Conservation (phyloP, 2,797 vertebrate genomes). For the Parotocinclus haroldoi region DNA sequence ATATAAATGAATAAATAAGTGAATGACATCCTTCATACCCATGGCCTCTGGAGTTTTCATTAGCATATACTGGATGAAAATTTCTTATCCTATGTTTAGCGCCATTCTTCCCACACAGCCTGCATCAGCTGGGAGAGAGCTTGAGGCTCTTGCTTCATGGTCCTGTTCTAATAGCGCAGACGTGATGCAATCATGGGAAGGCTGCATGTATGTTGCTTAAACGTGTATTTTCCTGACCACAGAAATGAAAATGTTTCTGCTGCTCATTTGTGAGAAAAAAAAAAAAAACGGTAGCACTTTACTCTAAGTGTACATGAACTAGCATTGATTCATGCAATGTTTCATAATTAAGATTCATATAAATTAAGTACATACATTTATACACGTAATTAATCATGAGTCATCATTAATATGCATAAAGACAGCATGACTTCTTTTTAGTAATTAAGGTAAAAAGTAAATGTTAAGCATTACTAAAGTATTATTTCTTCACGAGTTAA, state of each 20-base stretch:
- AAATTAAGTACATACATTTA: too few relatives aligned
- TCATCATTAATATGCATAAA: too few relatives aligned
- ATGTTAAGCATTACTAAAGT: too few relatives aligned
- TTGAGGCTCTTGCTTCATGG: slow-evolving; percentile 45
- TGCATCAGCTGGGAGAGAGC: slow-evolving; percentile 39
- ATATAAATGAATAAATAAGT: not conserved
- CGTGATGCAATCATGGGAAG: slow-evolving; percentile 47
- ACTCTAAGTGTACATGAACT: too few relatives aligned
- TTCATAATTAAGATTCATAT: too few relatives aligned
- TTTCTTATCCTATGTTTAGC: slow-evolving; percentile 48
- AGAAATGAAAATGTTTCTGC: not conserved
- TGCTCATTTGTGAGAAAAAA: not conserved
- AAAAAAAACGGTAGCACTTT: too few relatives aligned
- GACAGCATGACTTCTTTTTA: too few relatives aligned
- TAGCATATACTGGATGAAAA: slow-evolving; percentile 34
- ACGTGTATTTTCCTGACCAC: slow-evolving; percentile 31
- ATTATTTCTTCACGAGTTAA: too few relatives aligned
- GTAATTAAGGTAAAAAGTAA: too few relatives aligned
- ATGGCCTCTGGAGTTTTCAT: slow-evolving; percentile 37
- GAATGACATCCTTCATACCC: slow-evolving; percentile 1
- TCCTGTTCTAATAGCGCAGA: slow-evolving; percentile 30
- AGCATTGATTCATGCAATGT: too few relatives aligned
- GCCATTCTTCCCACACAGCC: slow-evolving; percentile 42
- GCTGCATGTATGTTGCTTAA: slow-evolving; percentile 43
- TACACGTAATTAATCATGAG: too few relatives aligned